These are phyloP conservation scores for Microctonus hyperodae DNA, from an alignment of 2,888 invertebrate genomes.

Conservation along the genomic window DNA sequence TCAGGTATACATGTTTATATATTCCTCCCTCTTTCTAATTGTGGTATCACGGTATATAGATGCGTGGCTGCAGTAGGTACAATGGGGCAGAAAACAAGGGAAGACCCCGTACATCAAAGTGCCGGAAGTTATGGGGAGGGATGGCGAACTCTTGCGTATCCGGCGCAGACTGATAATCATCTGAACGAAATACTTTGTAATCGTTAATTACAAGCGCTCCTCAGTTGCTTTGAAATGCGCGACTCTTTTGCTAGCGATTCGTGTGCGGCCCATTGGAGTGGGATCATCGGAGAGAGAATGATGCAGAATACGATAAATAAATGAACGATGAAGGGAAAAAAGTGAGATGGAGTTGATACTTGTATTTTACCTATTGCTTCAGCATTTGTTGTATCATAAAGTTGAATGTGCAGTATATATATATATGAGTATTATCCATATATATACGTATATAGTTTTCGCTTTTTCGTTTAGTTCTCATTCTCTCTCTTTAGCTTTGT, in stretches of 20 bases:
- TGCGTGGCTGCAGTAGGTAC: constrained; percentile 42
- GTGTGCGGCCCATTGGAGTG: constrained; percentile 20
- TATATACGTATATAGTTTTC: neutral
- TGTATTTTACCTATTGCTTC: constrained; percentile 5
- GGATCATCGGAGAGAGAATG: constrained; percentile 18
- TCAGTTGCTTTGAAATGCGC: constrained; percentile 31
- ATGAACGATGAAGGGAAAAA: constrained; percentile 14
- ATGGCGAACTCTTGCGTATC: constrained; percentile 51
- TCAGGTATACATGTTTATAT: constrained; percentile 6
- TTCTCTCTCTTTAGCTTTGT: constrained; percentile 13
- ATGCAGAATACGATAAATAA: neutral
- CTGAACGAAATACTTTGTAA: constrained; percentile 63
- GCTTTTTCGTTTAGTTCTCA: constrained; percentile 6
- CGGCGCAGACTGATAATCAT: constrained; percentile 64
- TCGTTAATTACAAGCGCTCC: constrained; percentile 59
- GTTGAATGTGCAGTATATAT: constrained; percentile 3
- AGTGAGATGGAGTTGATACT: constrained; percentile 19
- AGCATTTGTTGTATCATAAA: constrained; percentile 17
- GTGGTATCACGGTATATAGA: constrained; percentile 26
- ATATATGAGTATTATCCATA: neutral
- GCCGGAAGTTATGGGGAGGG: constrained; percentile 60
- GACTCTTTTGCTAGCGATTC: constrained; percentile 32
- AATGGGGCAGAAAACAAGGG: constrained; percentile 62
- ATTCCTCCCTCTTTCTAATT: constrained; percentile 26
- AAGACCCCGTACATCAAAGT: constrained; percentile 60